Base-by-base conservation (phyloP, 2,113 vertebrate species). In the Odobenus rosmarus region DNA sequence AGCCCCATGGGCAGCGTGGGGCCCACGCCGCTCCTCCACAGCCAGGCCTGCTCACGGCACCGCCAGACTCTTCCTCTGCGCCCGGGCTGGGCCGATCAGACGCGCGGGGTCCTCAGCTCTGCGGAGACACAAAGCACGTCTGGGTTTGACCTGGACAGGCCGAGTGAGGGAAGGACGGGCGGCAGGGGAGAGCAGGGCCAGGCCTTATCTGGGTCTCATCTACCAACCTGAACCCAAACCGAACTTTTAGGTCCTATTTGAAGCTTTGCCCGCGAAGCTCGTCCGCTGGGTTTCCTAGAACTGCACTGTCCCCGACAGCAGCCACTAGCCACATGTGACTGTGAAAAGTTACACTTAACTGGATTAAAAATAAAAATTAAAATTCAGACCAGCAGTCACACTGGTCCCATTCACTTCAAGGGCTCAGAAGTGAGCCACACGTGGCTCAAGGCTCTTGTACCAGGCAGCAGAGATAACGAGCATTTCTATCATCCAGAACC, bases 61-160 rank as follows among this genome's bases (percentile, higher is more conserved):
- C 1, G 0, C 84, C 0, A 6, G 14, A 24, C 31, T 89, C 59
- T 18, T 71, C 79, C 86, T 57, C 1, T 16, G 72, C 18, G 0
- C 64, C 83, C 31, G 24, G 84, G 69, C 24, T 0, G 0, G 33
- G 64, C 57, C 21, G 31, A 31, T 7, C 62, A 26, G 62, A 61
- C 31, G 7, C 39, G 0, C 1, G 0, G 4, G 51, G 42, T 93
- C 19, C 87, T 97, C 89, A 55, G 81, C 69, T 82, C 97, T 98
- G 96, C 14, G 0, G 92, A 96, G 49, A 96, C 86, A 97, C 53
- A 95, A 93, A 64, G 31, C 13, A 94, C 77, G 92, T 26, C 3
- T 0, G 5, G 74, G 8, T 81, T 2, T 82, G 42, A 91, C 13
- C 59, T 9, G 31, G 10, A 9, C 2, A 1, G 57, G 36, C 64